Evolutionary conservation across 2,888 invertebrate genomes (phyloP).

Genomic region (Cerceris ruficornis): DNA sequence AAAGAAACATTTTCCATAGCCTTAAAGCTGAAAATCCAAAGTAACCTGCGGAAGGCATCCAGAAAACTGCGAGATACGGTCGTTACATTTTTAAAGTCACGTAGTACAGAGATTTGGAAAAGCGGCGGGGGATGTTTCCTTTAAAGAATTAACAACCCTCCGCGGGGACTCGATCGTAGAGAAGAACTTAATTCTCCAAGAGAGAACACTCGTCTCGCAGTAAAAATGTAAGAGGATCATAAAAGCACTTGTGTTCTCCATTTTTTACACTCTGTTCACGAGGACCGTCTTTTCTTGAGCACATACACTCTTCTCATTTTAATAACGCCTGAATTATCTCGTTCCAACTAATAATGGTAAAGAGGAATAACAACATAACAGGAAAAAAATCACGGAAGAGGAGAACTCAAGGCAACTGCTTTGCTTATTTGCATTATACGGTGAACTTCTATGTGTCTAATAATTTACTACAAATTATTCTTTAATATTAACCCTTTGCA

Average conservation of each 20-base stretch:
- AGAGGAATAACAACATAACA: too few species aligned
- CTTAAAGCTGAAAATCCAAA: not conserved
- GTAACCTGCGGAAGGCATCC: too few species aligned
- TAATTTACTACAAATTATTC: too few species aligned
- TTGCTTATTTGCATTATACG: too few species aligned
- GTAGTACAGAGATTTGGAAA: not conserved
- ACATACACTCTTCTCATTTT: not conserved
- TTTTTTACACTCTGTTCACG: not conserved
- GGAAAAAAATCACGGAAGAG: too few species aligned
- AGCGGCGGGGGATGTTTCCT: not conserved
- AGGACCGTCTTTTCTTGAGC: not conserved
- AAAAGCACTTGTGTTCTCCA: constrained; percentile 21
- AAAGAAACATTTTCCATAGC: constrained; percentile 7
- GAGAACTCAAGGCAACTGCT: too few species aligned
- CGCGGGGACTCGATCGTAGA: not conserved
- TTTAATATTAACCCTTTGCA: too few species aligned
- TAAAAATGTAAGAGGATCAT: not conserved
- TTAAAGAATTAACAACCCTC: not conserved
- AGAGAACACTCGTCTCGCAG: constrained; percentile 9
- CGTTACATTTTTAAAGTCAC: too few species aligned
- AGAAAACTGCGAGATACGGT: too few species aligned
- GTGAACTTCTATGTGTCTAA: too few species aligned
- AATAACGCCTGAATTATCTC: not conserved
- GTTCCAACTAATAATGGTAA: too few species aligned
- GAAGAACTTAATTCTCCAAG: constrained; percentile 13